A percentile compares a stretch with the other conserved stretches of the same genome.
These are phyloP conservation scores for Monarcha castaneiventris DNA, from an alignment of 2,113 vertebrate species.

Conservation along the genomic window DNA sequence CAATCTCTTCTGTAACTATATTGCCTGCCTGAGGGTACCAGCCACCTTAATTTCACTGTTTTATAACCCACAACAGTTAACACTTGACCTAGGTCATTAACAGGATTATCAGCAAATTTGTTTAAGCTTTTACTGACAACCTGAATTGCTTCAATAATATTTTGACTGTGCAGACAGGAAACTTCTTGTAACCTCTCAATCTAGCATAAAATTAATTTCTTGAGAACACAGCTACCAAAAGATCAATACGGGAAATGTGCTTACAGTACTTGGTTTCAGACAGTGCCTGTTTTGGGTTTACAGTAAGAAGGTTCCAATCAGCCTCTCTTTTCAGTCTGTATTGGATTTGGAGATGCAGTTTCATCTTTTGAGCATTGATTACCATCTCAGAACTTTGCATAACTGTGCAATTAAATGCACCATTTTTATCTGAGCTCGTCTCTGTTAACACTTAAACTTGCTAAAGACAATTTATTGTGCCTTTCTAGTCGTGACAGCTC, in stretches of 20 bases:
- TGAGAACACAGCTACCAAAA: constrained; percentile 55
- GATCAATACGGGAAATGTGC: constrained; percentile 55
- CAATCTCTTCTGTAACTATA: constrained; percentile 56
- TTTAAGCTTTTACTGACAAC: constrained; percentile 87
- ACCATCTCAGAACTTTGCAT: neutral
- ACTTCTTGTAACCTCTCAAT: constrained; percentile 76
- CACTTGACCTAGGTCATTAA: constrained; percentile 87
- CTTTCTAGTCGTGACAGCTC: neutral
- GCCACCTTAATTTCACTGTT: constrained; percentile 80
- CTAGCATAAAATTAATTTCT: constrained; percentile 77
- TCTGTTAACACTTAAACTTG: neutral
- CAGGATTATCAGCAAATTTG: constrained; percentile 86
- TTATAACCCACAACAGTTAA: constrained; percentile 85
- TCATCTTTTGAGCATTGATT: constrained; percentile 14
- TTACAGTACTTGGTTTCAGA: constrained; percentile 44
- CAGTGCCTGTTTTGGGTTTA: constrained; percentile 34
- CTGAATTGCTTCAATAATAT: constrained; percentile 84
- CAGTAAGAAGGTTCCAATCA: constrained; percentile 32
- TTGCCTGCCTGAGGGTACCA: constrained; percentile 73
- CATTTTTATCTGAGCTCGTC: neutral
- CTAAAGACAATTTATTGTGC: neutral
- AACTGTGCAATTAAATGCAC: neutral
- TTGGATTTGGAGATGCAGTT: constrained; percentile 25
- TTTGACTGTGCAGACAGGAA: constrained; percentile 79
- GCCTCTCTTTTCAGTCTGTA: neutral